Evolutionary conservation across 2,797 vertebrate species (phyloP).

Genomic region (Helarctos malayanus): DNA sequence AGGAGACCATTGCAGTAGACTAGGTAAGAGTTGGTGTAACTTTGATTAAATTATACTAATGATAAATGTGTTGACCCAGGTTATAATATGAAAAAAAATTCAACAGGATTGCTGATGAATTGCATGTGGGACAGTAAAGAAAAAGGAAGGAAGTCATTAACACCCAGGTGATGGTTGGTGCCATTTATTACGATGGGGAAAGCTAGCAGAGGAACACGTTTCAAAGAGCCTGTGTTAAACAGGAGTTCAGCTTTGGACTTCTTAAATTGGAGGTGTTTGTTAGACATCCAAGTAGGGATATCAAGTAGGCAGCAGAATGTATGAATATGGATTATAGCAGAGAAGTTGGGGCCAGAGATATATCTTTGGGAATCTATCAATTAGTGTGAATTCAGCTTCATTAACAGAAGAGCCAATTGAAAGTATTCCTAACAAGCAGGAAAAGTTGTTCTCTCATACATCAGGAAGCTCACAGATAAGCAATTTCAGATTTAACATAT

Average conservation of each 20-base stretch:
- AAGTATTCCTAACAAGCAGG: not conserved
- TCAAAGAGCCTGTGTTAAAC: not conserved
- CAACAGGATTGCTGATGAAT: not conserved
- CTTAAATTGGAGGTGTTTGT: not conserved
- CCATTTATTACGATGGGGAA: not conserved
- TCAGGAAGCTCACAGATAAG: not conserved
- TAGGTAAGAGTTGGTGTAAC: not conserved
- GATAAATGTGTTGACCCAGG: not conserved
- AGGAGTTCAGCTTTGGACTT: not conserved
- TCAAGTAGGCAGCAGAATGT: not conserved
- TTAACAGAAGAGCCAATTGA: not conserved
- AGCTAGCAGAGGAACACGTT: not conserved
- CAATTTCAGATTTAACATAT: constrained; percentile 8
- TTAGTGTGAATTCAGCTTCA: not conserved
- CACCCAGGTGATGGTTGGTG: not conserved
- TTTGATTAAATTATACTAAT: not conserved
- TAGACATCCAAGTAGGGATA: not conserved
- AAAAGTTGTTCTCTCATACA: not conserved
- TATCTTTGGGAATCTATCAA: not conserved
- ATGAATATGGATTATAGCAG: not conserved
- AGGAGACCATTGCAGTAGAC: not conserved
- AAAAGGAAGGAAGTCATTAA: not conserved
- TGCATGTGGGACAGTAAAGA: not conserved
- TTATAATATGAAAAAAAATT: not conserved
- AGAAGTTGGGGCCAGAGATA: not conserved